Base-by-base conservation (phyloP, 92 coral and sea anemone genomes). In the Muricea muricata region DNA sequence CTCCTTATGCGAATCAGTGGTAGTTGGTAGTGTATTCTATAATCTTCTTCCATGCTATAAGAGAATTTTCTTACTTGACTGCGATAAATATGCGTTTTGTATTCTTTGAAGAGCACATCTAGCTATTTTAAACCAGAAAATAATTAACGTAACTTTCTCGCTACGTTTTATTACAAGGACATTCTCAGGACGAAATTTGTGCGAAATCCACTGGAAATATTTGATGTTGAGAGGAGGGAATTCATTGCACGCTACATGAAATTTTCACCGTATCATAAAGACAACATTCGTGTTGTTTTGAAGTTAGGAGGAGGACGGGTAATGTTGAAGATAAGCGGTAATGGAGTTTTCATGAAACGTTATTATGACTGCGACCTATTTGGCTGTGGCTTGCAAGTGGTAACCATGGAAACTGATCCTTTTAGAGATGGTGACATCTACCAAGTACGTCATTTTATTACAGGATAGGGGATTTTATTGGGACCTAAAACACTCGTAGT, bases 301-400 rank as follows among this genome's bases (percentile, higher is more conserved):
- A 25, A 23, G 32, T 73, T 18, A 28, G 79, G 79, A 17, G 35
- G 24, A 26, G 11, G 34, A 28, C 55, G 26, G 9, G 56, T 73
- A 21, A 46, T 29, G 21, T 12, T 73, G 32, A 23, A 26, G 20
- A 26, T 23, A 15, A 73, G n/a, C 23, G 37, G 29, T 41, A 11
- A 41, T 28, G 35, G 26, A 48, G 57, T 13, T n/a, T 21, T 0
- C 14, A 42, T 14, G 12, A 41, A 29, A 29, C 17, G 5, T 23
- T n/a, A n/a, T n/a, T 73, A 73, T 28, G 54, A 42, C 35, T 42
- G 57, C 46, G 79, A 73, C 26, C 15, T 73, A 23, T 73, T 41
- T 48, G 79, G 79, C 20, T 39, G 56, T 46, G 79, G 79, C 46
- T 13, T 73, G 0, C 79, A 73, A 73, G 79, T 34, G 8, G 18